phyloP scores from a whole-genome alignment of 2,113 vertebrate genomes.

The Gymnocephalus cernua region DNA sequence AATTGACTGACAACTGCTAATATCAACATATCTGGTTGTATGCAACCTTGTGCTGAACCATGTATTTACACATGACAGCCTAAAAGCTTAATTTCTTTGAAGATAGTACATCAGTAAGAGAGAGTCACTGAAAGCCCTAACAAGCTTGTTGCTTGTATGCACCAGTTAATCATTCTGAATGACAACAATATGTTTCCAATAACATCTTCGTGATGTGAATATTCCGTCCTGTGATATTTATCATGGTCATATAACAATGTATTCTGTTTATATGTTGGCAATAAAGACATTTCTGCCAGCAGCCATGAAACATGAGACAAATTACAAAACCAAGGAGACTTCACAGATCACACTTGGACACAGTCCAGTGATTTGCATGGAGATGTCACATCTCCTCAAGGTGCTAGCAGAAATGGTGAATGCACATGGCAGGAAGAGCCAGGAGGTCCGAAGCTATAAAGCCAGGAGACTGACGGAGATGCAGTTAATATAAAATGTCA shows the following conservation, averaged over 20 bases:
- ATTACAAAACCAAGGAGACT: neutral
- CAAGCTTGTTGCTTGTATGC: neutral
- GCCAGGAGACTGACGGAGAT: neutral
- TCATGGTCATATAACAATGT: neutral
- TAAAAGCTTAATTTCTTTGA: neutral
- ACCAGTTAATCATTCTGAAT: neutral
- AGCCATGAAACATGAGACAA: neutral
- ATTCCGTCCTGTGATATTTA: neutral
- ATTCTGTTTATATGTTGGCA: neutral
- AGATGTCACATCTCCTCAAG: slow-evolving; percentile 1
- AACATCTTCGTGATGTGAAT: neutral
- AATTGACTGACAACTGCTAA: neutral
- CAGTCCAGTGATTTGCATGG: neutral
- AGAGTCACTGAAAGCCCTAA: neutral
- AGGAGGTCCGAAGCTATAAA: neutral
- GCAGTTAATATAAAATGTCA: slow-evolving; percentile 10
- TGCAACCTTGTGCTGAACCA: neutral
- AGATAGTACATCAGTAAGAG: neutral
- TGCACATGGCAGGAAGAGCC: neutral
- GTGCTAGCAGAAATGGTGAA: slow-evolving; percentile 9
- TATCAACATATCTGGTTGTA: neutral
- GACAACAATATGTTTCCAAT: neutral
- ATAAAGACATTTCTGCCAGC: neutral
- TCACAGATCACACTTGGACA: neutral
- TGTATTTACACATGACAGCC: neutral